phyloP scores from a whole-genome alignment of 2,113 vertebrate genomes.

The Lagopus leucura region DNA sequence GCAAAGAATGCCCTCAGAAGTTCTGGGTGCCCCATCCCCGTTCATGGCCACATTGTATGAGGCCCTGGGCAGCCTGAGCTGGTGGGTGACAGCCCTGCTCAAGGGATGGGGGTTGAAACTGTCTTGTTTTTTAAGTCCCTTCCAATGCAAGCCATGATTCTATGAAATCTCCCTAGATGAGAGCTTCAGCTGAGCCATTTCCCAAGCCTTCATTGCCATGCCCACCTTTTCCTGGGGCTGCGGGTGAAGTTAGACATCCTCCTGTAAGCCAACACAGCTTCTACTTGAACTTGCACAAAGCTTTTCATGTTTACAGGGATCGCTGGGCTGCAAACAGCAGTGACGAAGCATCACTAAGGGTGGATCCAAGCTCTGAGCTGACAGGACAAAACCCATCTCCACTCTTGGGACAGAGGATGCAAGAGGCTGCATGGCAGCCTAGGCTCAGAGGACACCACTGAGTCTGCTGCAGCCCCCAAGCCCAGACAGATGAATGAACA shows the following conservation, averaged over 20 bases:
- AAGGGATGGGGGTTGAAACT: neutral
- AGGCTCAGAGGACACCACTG: neutral
- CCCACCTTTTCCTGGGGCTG: neutral
- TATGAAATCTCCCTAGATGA: neutral
- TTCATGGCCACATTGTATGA: neutral
- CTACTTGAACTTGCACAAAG: neutral
- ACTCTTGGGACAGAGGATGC: fast-evolving
- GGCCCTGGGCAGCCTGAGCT: neutral
- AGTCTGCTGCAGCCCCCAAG: neutral
- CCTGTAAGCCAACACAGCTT: neutral
- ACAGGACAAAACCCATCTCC: fast-evolving
- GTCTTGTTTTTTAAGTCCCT: too few species aligned
- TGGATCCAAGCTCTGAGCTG: neutral
- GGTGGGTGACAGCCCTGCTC: neutral
- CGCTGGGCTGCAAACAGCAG: fast-evolving
- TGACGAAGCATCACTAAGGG: neutral
- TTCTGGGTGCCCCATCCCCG: too few species aligned
- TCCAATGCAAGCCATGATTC: neutral
- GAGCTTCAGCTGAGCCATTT: neutral
- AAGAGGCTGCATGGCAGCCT: fast-evolving
- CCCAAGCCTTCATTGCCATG: neutral
- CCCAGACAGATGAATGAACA: neutral
- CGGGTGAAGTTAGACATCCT: neutral
- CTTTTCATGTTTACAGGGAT: neutral
- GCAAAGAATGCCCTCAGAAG: neutral